Conservation (phyloP, 2,113 vertebrate species). For the Myotis davidii region DNA sequence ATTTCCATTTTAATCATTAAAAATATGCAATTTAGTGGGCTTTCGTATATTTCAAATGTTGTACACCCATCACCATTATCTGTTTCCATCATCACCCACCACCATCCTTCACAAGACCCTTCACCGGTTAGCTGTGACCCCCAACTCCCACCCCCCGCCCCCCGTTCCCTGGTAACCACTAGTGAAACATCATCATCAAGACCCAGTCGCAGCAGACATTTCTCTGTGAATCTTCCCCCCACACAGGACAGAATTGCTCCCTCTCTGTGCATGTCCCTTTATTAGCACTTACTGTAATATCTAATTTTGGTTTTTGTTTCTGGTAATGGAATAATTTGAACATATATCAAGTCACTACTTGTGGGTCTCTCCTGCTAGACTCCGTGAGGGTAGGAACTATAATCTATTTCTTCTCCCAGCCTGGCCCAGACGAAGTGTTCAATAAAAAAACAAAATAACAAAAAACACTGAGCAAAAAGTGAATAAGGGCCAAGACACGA, state of each 20-base stretch:
- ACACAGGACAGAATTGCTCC: not conserved
- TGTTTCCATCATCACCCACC: not conserved
- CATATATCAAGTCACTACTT: not conserved
- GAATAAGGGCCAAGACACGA: not conserved
- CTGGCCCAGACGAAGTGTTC: not conserved
- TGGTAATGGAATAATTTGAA: not conserved
- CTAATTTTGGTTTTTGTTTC: not conserved
- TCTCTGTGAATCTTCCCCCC: not conserved
- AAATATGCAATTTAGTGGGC: not conserved
- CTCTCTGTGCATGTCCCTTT: not conserved
- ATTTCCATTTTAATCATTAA: not conserved
- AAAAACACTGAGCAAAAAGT: not conserved
- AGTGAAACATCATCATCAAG: not conserved
- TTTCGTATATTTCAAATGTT: not conserved
- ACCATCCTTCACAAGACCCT: not conserved
- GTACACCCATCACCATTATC: not conserved
- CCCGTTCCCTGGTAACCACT: rapidly evolving
- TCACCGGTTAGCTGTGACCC: not conserved
- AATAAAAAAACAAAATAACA: not conserved
- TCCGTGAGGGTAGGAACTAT: not conserved
- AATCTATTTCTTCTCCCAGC: not conserved
- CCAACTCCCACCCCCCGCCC: rapidly evolving
- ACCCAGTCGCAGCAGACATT: not conserved
- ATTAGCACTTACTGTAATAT: not conserved
- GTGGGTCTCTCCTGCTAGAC: not conserved